phyloP scores from a whole-genome alignment of 2,113 vertebrate species.

The Pachypanchax playfairii region DNA sequence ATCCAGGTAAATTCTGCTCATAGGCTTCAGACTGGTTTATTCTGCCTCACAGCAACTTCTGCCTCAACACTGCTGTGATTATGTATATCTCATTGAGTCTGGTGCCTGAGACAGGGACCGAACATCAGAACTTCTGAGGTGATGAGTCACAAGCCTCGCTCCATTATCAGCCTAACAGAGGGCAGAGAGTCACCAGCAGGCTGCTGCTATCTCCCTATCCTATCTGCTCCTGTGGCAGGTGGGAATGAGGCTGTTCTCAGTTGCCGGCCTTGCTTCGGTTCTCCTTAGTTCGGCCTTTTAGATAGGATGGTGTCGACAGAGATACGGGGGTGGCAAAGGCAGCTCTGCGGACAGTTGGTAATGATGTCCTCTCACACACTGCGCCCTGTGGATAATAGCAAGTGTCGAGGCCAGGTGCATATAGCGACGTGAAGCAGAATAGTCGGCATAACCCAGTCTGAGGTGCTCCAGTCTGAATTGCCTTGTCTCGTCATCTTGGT shows the following conservation, averaged over 20 bases:
- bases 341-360: constrained; percentile 66
- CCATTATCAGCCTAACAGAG: constrained; percentile 62
- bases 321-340: constrained; percentile 39
- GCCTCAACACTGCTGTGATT: constrained; percentile 19
- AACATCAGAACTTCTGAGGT: constrained; percentile 50
- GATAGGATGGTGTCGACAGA: constrained; percentile 57
- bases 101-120: constrained; percentile 15
- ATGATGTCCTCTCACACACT: constrained; percentile 71
- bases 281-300: constrained; percentile 41
- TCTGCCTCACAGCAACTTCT: neutral
- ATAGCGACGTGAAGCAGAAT: constrained; percentile 52
- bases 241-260: constrained; percentile 79
- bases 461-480: constrained; percentile 38
- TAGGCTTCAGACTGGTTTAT: neutral
- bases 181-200: constrained; percentile 39
- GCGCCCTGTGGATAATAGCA: constrained; percentile 63
- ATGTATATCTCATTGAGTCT: constrained; percentile 35
- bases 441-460: constrained; percentile 36
- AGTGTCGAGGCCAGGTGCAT: constrained; percentile 28
- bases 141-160: constrained; percentile 46
- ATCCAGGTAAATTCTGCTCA: neutral
- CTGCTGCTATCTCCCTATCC: constrained; percentile 56
- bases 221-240: constrained; percentile 76
- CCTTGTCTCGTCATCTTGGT: constrained; percentile 62
- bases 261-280: constrained; percentile 29